Evolutionary conservation across 2,888 invertebrate species (phyloP).

Genomic region (Lepidochitona cinerea): DNA sequence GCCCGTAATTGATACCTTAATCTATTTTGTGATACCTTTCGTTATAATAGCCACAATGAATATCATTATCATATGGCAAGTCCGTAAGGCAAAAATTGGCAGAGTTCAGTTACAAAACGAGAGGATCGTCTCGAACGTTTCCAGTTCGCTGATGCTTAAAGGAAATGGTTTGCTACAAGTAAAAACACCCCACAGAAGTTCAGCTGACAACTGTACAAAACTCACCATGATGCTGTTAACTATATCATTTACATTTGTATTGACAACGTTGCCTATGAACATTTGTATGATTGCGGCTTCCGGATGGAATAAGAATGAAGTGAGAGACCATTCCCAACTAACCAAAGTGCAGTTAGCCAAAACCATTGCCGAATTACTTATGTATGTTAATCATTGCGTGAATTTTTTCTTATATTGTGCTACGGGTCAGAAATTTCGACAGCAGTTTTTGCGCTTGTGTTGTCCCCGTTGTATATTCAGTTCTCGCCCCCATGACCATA

Average conservation of each 20-base stretch:
- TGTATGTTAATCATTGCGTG: conserved; percentile 65
- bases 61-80: conserved; percentile 61
- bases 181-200: background rate
- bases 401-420: conserved; percentile 63
- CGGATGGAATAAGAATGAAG: conserved; percentile 31
- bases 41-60: conserved; percentile 59
- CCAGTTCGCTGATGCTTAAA: background rate
- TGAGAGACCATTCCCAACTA: conserved; percentile 17
- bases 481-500: conserved; percentile 36
- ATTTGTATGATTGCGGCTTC: conserved; percentile 46
- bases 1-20: conserved; percentile 66
- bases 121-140: background rate
- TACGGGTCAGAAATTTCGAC: conserved; percentile 52
- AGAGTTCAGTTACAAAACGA: background rate
- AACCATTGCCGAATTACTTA: conserved; percentile 59
- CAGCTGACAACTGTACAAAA: conserved; percentile 35
- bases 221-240: conserved; percentile 66
- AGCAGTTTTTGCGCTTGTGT: conserved; percentile 36
- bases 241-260: conserved; percentile 64
- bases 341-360: conserved; percentile 47
- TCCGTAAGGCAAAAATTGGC: conserved; percentile 40
- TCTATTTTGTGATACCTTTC: conserved; percentile 64
- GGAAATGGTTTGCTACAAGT: background rate
- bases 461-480: conserved; percentile 15
- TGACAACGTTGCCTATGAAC: conserved; percentile 65